Evolutionary conservation across 1,140 invertebrate species (phyloP).

Genomic region (Papilio aristodemus): DNA sequence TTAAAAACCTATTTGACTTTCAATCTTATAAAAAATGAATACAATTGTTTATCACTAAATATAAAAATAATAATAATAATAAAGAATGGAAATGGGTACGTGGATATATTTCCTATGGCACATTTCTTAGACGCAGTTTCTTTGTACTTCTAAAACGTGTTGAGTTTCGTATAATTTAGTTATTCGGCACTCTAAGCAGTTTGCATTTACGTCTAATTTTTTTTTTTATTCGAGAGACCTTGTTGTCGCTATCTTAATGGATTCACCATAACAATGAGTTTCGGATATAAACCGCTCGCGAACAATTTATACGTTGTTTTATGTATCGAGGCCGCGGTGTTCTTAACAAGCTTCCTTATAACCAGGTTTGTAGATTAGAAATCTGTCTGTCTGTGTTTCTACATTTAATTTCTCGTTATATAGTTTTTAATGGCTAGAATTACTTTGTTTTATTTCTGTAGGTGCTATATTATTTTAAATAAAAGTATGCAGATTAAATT

Average conservation of each 20-base stretch:
- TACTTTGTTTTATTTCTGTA: too few relatives aligned
- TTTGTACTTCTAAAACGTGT: neutral
- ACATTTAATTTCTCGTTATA: constrained; percentile 6
- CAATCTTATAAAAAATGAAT: too few relatives aligned
- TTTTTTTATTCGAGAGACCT: constrained; percentile 38
- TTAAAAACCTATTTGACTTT: too few relatives aligned
- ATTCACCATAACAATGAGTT: constrained; percentile 54
- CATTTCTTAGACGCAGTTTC: neutral
- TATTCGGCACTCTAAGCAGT: neutral
- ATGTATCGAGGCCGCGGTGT: constrained; percentile 38
- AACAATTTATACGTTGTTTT: constrained; percentile 47
- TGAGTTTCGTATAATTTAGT: constrained; percentile 20
- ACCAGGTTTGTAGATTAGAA: constrained; percentile 28
- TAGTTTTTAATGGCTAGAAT: too few relatives aligned
- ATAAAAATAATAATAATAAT: too few relatives aligned
- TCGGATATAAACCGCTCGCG: constrained; percentile 44
- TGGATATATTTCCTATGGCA: too few relatives aligned
- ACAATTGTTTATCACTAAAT: too few relatives aligned
- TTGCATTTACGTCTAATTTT: constrained; percentile 38
- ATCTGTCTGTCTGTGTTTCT: constrained; percentile 22
- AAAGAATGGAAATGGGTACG: too few relatives aligned
- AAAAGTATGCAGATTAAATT: too few relatives aligned
- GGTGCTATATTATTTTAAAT: too few relatives aligned
- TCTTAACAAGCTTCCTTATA: constrained; percentile 29
- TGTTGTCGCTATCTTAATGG: constrained; percentile 51